Conservation (phyloP, 2,888 invertebrate species). For the Labia minor region DNA sequence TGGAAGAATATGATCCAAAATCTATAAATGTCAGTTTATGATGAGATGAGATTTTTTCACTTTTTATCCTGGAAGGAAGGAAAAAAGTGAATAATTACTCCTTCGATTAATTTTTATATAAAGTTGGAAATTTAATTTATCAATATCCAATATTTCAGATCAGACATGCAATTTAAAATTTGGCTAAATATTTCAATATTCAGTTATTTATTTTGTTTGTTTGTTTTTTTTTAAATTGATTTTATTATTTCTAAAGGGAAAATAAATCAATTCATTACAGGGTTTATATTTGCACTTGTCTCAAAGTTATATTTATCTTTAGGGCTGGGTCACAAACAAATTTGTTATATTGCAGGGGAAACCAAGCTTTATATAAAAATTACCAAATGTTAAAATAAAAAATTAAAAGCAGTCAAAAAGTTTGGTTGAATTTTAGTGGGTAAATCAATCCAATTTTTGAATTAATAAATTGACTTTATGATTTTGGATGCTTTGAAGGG, state of each 20-base stretch:
- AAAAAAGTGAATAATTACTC: constrained; percentile 22
- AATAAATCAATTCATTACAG: not conserved
- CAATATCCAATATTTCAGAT: not conserved
- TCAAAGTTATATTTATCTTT: too few species aligned
- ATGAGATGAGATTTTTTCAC: not conserved
- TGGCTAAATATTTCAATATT: not conserved
- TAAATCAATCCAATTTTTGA: too few species aligned
- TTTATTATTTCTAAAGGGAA: not conserved
- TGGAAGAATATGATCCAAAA: not conserved
- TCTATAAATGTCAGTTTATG: constrained; percentile 1
- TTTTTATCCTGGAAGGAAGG: constrained; percentile 22
- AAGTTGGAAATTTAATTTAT: not conserved
- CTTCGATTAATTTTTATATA: constrained; percentile 4
- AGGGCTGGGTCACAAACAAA: too few species aligned
- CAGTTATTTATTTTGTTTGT: not conserved
- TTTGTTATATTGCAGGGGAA: too few species aligned
- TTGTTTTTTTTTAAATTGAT: not conserved
- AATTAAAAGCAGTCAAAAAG: too few species aligned
- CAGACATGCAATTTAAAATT: not conserved
- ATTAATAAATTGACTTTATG: too few species aligned
- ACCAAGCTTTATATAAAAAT: too few species aligned
- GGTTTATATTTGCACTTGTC: too few species aligned
- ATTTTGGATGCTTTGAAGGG: too few species aligned
- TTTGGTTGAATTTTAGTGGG: too few species aligned
- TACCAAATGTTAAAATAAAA: too few species aligned